Evolutionary conservation across 2,797 vertebrate species (phyloP).

Genomic region (Sciurus vulgaris): DNA sequence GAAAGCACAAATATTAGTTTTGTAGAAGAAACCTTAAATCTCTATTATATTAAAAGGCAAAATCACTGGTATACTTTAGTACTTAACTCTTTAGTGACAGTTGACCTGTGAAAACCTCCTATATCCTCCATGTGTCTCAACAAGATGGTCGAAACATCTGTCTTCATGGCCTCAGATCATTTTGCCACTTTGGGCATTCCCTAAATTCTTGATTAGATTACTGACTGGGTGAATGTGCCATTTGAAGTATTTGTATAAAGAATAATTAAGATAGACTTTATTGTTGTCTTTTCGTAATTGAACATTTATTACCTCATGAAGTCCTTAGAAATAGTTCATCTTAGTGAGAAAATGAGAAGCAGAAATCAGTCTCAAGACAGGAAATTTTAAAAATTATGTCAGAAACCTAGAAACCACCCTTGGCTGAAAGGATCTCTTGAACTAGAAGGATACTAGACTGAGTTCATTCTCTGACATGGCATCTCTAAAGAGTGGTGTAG

Average conservation of each 20-base stretch:
- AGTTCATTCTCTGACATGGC: background rate
- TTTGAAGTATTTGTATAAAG: background rate
- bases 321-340: background rate
- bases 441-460: background rate
- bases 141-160: background rate
- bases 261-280: background rate
- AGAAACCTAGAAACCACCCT: background rate
- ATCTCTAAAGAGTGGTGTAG: background rate
- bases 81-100: conserved; percentile 1
- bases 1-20: conserved; percentile 16
- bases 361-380: background rate
- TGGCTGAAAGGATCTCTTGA: background rate
- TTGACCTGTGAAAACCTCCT: background rate
- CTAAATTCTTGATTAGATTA: background rate
- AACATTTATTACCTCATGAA: background rate
- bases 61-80: background rate
- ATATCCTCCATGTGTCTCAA: background rate
- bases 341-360: conserved; percentile 33
- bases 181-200: background rate
- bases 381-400: background rate
- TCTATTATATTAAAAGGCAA: conserved; percentile 12
- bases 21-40: background rate
- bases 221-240: background rate
- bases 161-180: background rate
- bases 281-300: background rate